Evolutionary conservation across 2,888 invertebrate genomes (phyloP), one percentile per base, ranked within the genome.

Genomic region (Zootermopsis nevadensis): DNA sequence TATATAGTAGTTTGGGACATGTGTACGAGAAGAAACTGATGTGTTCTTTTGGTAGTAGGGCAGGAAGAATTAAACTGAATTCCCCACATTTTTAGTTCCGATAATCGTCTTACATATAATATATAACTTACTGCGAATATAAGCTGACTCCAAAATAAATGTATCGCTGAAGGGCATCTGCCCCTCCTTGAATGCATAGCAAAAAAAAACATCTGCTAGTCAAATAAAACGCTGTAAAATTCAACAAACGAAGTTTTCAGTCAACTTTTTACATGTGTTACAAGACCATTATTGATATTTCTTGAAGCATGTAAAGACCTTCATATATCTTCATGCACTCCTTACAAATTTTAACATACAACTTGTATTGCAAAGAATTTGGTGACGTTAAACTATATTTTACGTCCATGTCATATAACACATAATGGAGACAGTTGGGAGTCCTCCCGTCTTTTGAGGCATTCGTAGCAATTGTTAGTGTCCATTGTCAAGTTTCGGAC

Each of bases 301-400:
- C 67, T 80, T 53, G 83, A 80, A 72, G 80, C 83, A 77, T 83
- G 80, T 83, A 80, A 83, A 80, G 80, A 72, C 31, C 77, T 33
- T 69, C 74, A 82, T 82, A 82, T 82, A 82, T 82, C 82, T 82
- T 66, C 31, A 74, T 74, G 77, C 66, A 80, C 80, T 83, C 77
- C 80, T 67, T 83, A 83, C 83, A 83, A 83, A 83, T 72, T 33
- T 74, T n/a, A n/a, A 15, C 74, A 15, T 33, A n/a, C 74, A 74
- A 31, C 42, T 35, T 82, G 60, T 76, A 48, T 82, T 48, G 72
- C 69, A 66, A 80, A 80, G 83, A 83, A 83, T 83, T 83, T 53
- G 69, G 60, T 53, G 55, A 35, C 80, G 31, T 80, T 72, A 72
- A 80, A 72, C 42, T 80, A 80, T 83, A 83, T 80, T 80, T 83